A percentile compares a stretch with the other conserved stretches of the same genome.
phyloP scores from a whole-genome alignment of 2,113 vertebrate species.

The Takifugu flavidus region DNA sequence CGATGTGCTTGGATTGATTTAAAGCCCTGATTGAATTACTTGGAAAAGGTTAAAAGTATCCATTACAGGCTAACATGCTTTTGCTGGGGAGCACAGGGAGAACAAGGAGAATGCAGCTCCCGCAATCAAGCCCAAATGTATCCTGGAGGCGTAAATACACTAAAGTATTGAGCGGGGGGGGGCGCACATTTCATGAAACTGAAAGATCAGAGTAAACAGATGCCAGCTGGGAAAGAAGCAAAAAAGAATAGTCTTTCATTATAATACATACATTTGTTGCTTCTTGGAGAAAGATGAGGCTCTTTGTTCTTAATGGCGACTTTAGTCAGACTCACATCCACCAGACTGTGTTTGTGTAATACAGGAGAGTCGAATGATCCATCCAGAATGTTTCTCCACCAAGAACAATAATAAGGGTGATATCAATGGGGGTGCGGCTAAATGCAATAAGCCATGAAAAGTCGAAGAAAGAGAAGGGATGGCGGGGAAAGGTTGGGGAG shows the following conservation, averaged over 20 bases:
- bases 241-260: conserved; percentile 4
- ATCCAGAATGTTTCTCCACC: neutral
- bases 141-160: conserved; percentile 53
- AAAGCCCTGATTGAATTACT: conserved; percentile 68
- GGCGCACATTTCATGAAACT: conserved; percentile 18
- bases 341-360: neutral
- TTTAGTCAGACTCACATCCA: neutral
- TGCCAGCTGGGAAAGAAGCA: conserved; percentile 2
- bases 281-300: neutral
- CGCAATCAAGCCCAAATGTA: conserved; percentile 46
- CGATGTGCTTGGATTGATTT: conserved; percentile 58
- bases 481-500: neutral
- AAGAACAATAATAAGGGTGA: neutral
- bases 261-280: too few relatives aligned
- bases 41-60: conserved; percentile 71
- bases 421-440: neutral
- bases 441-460: neutral
- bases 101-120: conserved; percentile 40
- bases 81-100: conserved; percentile 54
- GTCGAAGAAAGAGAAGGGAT: conserved; percentile 7
- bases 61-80: conserved; percentile 66
- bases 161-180: conserved; percentile 35
- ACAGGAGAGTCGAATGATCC: neutral
- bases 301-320: neutral
- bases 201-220: conserved; percentile 20